Percentiles rank a stretch among this genome's conserved stretches.
Conservation (phyloP, 2,797 vertebrate genomes). For the Okamejei kenojei region DNA sequence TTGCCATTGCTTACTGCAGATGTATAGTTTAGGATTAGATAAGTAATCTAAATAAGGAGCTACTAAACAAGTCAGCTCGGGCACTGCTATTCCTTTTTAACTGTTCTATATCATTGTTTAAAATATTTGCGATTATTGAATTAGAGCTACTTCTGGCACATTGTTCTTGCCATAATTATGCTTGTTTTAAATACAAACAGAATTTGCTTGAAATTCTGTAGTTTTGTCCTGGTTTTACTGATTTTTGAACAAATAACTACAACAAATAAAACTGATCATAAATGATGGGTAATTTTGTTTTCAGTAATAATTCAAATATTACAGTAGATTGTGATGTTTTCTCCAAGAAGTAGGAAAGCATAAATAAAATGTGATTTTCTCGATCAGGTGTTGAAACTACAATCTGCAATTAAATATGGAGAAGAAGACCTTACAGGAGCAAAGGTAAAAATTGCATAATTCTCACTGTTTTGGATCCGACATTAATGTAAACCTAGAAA, state of each 20-base stretch:
- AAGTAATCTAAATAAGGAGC: too few relatives aligned
- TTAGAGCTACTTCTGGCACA: too few relatives aligned
- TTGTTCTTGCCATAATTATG: neutral
- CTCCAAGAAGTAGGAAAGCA: neutral
- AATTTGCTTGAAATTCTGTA: neutral
- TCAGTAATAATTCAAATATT: neutral
- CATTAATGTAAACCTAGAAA: neutral
- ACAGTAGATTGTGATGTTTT: neutral
- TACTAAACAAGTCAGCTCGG: too few relatives aligned
- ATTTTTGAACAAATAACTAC: neutral
- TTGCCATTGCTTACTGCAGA: too few relatives aligned
- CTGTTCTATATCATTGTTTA: too few relatives aligned
- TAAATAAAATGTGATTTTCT: constrained; percentile 26
- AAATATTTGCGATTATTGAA: too few relatives aligned
- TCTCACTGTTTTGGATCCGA: neutral
- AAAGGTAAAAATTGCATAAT: constrained; percentile 55
- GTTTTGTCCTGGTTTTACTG: neutral
- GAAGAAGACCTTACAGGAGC: constrained; percentile 80
- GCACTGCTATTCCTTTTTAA: too few relatives aligned
- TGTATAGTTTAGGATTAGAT: too few relatives aligned
- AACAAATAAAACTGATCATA: neutral
- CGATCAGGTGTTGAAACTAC: constrained; percentile 70
- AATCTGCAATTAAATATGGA: constrained; percentile 80
- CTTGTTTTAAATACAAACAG: neutral
- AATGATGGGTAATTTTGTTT: neutral